Evolutionary conservation across 2,113 vertebrate genomes (phyloP), one percentile per base, ranked within the genome.

Genomic region (Pedionomus torquatus): DNA sequence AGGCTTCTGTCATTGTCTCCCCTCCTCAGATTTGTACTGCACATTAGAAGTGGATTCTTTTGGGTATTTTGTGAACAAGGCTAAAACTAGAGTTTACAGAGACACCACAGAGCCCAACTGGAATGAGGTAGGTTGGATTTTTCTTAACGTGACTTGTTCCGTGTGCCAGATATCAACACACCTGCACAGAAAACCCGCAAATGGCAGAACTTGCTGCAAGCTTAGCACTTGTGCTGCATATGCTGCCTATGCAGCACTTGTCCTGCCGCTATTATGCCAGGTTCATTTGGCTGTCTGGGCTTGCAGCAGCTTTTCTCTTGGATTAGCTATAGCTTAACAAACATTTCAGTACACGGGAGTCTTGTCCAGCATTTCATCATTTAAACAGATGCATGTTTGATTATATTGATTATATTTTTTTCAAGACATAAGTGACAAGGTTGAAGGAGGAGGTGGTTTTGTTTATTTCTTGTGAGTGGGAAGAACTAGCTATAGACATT

Each of bases 11-110:
- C 30, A 25, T 24, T 86, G 24, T 91, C 33, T 97, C 31, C 9
- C 16, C 37, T 85, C 54, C 14, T 9, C 97, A 99, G 99, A 99
- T 95, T 97, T 99, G 57, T 99, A 99, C 97, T 99, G 99, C 96
- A 99, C 99, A 0, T 97, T 99, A 82, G 99, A 99, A 96, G 99
- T 99, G 96, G 99, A 99, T 94, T 99, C 99, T 55, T 99, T 99
- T 12, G 99, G 99, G 20, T 99, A 99, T 97, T 99, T 99, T 39
- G 99, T 99, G 97, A 99, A 99, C 97, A 99, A 99, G 97, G 99
- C 99, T 44, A 99, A 99, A 97, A 99, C 99, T 0, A 98, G 99
- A 2, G 99, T 99, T 75, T 99, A 99, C 97, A 98, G 99, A 94
- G 99, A 99, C 96, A 99, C 99, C 0, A 98, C 98, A 0, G 99